phyloP scores from a whole-genome alignment of 1,140 invertebrate genomes.

The Caenorhabditis inopinata region DNA sequence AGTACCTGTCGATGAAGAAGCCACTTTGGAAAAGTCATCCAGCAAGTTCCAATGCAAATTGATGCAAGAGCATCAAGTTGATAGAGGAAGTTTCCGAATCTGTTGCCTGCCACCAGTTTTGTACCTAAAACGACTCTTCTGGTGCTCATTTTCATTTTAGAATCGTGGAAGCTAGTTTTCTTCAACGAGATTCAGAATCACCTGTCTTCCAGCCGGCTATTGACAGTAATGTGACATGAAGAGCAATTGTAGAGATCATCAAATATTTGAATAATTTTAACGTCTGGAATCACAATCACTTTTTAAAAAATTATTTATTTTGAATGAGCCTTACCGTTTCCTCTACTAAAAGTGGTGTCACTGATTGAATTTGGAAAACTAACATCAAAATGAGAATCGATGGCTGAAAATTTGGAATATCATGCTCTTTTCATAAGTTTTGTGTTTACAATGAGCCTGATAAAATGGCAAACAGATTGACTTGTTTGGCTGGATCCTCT shows the following conservation, averaged over 20 bases:
- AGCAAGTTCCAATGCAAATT: conserved; percentile 60
- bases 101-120: conserved; percentile 44
- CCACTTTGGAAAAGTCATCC: conserved; percentile 62
- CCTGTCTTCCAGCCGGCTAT: conserved; percentile 49
- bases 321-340: conserved; percentile 16
- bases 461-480: conserved; percentile 55
- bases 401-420: conserved; percentile 31
- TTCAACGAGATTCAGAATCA: too few species aligned
- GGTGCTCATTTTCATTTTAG: not conserved
- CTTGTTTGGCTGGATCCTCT: conserved; percentile 48
- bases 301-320: not conserved
- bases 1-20: conserved; percentile 61
- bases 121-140: conserved; percentile 35
- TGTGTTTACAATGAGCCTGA: conserved; percentile 53
- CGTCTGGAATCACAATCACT: conserved; percentile 39
- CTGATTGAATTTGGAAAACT: conserved; percentile 54
- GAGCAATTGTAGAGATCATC: conserved; percentile 43
- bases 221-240: conserved; percentile 51
- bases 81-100: conserved; percentile 58
- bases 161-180: not conserved
- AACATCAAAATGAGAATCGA: conserved; percentile 54
- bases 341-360: conserved; percentile 51
- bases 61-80: conserved; percentile 63
- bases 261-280: conserved; percentile 51
- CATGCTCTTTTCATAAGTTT: not conserved